Conservation (phyloP, 2,113 vertebrate species). For the Crotalus helleri region DNA sequence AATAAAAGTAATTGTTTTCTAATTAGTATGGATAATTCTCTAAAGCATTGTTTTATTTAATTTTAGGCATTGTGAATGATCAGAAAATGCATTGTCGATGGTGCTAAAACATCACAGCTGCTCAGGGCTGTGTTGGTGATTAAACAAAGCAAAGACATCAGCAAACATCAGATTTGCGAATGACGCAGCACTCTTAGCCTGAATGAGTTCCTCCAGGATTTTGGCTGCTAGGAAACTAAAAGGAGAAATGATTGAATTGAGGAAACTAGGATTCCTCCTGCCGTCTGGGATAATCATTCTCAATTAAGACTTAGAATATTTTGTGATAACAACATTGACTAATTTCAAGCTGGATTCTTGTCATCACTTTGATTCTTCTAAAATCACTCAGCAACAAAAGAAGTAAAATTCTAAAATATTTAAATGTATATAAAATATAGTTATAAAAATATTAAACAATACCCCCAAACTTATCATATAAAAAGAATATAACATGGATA, state of each 20-base stretch:
- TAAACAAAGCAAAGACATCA: slow-evolving; percentile 11
- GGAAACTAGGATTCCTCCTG: not conserved
- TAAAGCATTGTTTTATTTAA: not conserved
- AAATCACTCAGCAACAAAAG: not conserved
- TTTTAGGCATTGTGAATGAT: not conserved
- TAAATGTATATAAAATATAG: not conserved
- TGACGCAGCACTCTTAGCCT: not conserved
- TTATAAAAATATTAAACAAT: not conserved
- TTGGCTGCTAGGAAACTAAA: slow-evolving; percentile 23
- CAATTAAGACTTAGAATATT: not conserved
- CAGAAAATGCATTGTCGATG: not conserved
- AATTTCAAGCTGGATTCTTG: not conserved
- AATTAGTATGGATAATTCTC: not conserved
- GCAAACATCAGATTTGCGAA: slow-evolving; percentile 15
- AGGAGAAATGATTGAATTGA: not conserved
- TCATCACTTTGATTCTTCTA: not conserved
- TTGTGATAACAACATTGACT: not conserved
- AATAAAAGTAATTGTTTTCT: not conserved
- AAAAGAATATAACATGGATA: not conserved
- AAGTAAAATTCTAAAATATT: not conserved
- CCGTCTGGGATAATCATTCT: slow-evolving; percentile 37
- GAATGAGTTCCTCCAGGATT: slow-evolving; percentile 11
- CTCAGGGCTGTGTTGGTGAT: not conserved
- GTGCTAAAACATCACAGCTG: not conserved
- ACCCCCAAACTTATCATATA: not conserved